A percentile compares a stretch with the other conserved stretches of the same genome.
phyloP scores from a whole-genome alignment of 2,888 invertebrate genomes.

The Resseliella maxima region DNA sequence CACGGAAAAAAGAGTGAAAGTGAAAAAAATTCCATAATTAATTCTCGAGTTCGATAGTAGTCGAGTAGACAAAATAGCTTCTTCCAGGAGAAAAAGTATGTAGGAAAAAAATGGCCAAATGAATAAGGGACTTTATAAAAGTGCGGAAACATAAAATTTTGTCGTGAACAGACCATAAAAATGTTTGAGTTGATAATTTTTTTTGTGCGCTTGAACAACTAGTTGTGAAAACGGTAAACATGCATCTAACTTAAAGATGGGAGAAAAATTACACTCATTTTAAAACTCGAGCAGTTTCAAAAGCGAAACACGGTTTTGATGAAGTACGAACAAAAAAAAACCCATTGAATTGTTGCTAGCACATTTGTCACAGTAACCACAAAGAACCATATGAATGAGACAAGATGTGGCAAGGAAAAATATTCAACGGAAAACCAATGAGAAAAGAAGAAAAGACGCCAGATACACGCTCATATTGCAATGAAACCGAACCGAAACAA shows the following conservation, averaged over 20 bases:
- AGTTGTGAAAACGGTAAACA: background rate
- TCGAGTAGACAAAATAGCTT: background rate
- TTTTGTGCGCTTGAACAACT: background rate
- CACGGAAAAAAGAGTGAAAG: constrained; percentile 3
- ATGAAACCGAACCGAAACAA: background rate
- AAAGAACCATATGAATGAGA: background rate
- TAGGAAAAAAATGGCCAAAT: background rate
- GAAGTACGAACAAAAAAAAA: background rate
- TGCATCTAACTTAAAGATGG: background rate
- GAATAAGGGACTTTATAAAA: background rate
- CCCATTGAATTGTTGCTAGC: constrained; percentile 5
- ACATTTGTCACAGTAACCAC: background rate
- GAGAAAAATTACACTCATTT: constrained; percentile 1
- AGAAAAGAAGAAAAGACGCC: background rate
- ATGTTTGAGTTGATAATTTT: background rate
- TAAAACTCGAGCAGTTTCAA: constrained; percentile 5
- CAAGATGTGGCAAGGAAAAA: background rate
- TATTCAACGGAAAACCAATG: constrained; percentile 19
- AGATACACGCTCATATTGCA: no score
- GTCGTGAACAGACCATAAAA: constrained; percentile 38
- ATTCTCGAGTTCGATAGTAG: background rate
- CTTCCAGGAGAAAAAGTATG: background rate
- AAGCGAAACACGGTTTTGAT: background rate
- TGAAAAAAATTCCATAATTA: constrained; percentile 28
- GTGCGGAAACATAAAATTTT: constrained; percentile 44